phyloP scores from a whole-genome alignment of 1,140 invertebrate genomes.

The Theocolax elegans region DNA sequence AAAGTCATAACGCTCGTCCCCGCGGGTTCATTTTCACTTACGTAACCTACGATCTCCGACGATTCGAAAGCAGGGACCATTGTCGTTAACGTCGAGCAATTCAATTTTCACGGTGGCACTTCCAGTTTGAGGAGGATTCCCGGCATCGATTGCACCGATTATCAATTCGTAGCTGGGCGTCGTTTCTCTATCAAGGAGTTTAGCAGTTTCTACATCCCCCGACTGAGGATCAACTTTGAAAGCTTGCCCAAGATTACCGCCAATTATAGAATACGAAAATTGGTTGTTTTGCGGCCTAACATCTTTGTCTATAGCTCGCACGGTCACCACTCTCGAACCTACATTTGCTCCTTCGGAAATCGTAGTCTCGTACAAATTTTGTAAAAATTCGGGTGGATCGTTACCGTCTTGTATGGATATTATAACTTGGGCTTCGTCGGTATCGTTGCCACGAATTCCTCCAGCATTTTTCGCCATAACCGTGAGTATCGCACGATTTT shows the following conservation, averaged over 20 bases:
- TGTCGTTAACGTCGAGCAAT: slow-evolving; percentile 91
- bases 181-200: slow-evolving; percentile 84
- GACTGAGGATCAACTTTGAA: slow-evolving; percentile 91
- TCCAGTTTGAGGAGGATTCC: slow-evolving; percentile 87
- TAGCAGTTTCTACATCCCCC: slow-evolving; percentile 83
- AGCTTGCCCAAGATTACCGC: slow-evolving; percentile 82
- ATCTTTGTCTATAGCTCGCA: slow-evolving; percentile 91
- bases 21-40: slow-evolving; percentile 89
- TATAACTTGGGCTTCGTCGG: slow-evolving; percentile 92
- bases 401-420: slow-evolving; percentile 95
- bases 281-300: slow-evolving; percentile 90
- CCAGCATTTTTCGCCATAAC: slow-evolving; percentile 95
- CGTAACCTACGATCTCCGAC: slow-evolving; percentile 76
- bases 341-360: slow-evolving; percentile 81
- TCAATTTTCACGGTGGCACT: slow-evolving; percentile 82
- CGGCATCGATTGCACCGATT: slow-evolving; percentile 92
- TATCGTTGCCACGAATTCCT: slow-evolving; percentile 92
- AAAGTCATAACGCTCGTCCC: slow-evolving; percentile 87
- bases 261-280: slow-evolving; percentile 90
- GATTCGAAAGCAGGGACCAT: slow-evolving; percentile 87
- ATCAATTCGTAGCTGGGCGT: slow-evolving; percentile 80
- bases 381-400: slow-evolving; percentile 91
- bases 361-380: slow-evolving; percentile 78
- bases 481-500: slow-evolving; percentile 88
- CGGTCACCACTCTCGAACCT: slow-evolving; percentile 80